A percentile compares a stretch with the other conserved stretches of the same genome.
Evolutionary conservation across 2,797 vertebrate species (phyloP).

Genomic region (Helicolenus hilgendorfi): DNA sequence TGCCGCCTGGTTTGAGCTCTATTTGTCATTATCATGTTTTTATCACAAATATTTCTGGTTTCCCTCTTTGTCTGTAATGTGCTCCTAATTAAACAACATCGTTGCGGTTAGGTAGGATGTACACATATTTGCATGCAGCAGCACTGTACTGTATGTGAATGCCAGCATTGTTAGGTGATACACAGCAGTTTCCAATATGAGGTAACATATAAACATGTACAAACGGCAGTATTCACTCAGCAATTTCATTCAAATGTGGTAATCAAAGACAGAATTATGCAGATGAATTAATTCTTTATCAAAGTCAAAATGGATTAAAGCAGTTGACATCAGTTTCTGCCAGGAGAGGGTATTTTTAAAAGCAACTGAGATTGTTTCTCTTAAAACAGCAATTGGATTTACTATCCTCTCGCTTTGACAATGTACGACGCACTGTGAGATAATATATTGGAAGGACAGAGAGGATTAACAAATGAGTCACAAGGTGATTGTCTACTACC

Average conservation of each 20-base stretch:
- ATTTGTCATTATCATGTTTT: neutral
- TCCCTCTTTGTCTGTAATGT: neutral
- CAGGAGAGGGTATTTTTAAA: conserved; percentile 10
- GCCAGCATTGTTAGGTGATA: neutral
- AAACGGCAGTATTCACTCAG: neutral
- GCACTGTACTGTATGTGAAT: neutral
- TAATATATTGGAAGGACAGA: conserved; percentile 2
- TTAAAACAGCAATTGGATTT: neutral
- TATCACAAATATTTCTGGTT: neutral
- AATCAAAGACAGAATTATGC: neutral
- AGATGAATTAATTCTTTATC: conserved; percentile 36
- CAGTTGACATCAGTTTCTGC: neutral
- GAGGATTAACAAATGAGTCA: conserved; percentile 43
- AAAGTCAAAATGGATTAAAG: conserved; percentile 44
- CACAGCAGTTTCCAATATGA: neutral
- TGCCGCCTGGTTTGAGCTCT: neutral
- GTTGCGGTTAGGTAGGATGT: neutral
- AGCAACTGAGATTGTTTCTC: neutral
- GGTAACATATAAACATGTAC: neutral
- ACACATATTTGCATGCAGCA: neutral
- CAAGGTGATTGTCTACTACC: conserved; percentile 32
- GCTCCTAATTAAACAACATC: neutral
- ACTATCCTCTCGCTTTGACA: neutral
- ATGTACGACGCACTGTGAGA: neutral
- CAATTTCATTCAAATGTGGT: neutral